Base-by-base conservation (phyloP, 2,888 invertebrate genomes). In the Cyclophora albipunctata region DNA sequence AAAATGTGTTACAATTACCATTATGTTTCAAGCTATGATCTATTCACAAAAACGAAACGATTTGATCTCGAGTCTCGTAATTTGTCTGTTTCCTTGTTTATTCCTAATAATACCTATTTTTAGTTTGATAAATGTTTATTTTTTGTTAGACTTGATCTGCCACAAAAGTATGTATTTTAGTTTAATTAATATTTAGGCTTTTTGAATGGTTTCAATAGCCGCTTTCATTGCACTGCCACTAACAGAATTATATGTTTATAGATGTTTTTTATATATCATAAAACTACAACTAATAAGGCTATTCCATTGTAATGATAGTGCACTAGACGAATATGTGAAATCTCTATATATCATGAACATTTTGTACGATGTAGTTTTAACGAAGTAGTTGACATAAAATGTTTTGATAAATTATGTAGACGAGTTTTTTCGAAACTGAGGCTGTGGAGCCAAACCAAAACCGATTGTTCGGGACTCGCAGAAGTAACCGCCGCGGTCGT, bases 401-500 rank as follows among this genome's bases (percentile, higher is more conserved):
- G 71, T 71, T 63, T 20, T 68, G 61, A 72, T 67, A 72, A 76
- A 76, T 71, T 72, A 74, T 74, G 69, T 80, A 76, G 71, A 75
- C 73, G 73, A 77, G 71, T 67, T 67, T 63, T 72, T 74, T 73
- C 66, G 72, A 77, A 78, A 75, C 69, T 66, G 64, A 73, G 81
- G 81, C 84, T 83, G 82, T 84, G 82, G 72, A 78, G 84, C 80
- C 82, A 73, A 81, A 81, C 77, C 81, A 78, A 81, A 81, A 69
- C 66, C 50, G 76, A 73, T 75, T 68, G 64, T 51, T 68, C 55
- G 76, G 74, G 76, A 69, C 51, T 48, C 57, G 59, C 66, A 57
- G 63, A 57, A 57, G 48, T 42, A 69, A 59, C 67, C 63, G 51
- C 61, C 57, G 51, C 48, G 54, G 48, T 52, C 7, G 45, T 45